Evolutionary conservation across 2,113 vertebrate genomes (phyloP).

Genomic region (Halcyon malimbica): DNA sequence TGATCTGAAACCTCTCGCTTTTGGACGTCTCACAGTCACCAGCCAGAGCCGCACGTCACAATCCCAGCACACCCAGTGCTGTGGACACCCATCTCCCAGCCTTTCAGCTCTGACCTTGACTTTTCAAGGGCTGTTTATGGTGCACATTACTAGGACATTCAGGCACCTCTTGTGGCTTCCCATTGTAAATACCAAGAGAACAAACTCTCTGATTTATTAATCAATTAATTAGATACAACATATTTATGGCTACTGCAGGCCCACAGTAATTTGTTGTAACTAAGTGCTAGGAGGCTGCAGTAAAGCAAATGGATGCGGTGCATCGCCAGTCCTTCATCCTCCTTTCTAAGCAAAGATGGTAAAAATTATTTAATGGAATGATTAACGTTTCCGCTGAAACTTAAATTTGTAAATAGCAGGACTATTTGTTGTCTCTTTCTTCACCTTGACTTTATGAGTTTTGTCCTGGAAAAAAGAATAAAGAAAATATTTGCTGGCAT

Average conservation of each 20-base stretch:
- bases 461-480: constrained; percentile 83
- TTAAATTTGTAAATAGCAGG: constrained; percentile 95
- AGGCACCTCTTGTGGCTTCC: not conserved
- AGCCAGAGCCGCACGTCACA: not conserved
- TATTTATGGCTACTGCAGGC: not conserved
- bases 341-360: not conserved
- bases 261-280: not conserved
- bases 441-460: constrained; percentile 88
- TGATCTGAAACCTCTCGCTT: not conserved
- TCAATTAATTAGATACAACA: constrained; percentile 29
- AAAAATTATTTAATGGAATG: not conserved
- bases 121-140: not conserved
- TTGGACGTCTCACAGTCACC: accelerated
- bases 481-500: not conserved
- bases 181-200: not conserved
- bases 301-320: not conserved
- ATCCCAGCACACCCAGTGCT: not conserved
- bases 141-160: not conserved
- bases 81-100: accelerated
- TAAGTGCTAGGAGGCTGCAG: not conserved
- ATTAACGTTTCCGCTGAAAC: constrained; percentile 87
- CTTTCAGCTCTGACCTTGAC: not conserved
- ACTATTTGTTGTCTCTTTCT: constrained; percentile 82
- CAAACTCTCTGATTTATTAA: constrained; percentile 49
- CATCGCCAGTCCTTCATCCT: not conserved